A percentile compares a stretch with the other conserved stretches of the same genome.
Evolutionary conservation across 1,140 invertebrate species (phyloP).

Genomic region (Papilio polyxenes): DNA sequence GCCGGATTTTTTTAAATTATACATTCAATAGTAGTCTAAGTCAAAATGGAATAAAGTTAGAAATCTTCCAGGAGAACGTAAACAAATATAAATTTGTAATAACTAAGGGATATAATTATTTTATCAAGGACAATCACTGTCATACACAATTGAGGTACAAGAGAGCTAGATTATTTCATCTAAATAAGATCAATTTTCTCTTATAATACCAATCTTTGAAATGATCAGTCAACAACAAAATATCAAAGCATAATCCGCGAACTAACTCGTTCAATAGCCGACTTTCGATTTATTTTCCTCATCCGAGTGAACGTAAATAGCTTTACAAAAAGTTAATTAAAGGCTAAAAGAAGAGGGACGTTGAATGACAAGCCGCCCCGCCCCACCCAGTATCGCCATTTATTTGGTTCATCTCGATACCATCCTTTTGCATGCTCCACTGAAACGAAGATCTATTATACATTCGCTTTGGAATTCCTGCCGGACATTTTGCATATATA

Average conservation of each 20-base stretch:
- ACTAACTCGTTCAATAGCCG: constrained; percentile 16
- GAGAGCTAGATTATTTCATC: neutral
- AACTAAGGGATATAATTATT: no score
- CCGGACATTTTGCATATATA: neutral
- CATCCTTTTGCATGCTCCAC: constrained; percentile 67
- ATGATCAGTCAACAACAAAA: constrained; percentile 1
- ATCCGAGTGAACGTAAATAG: constrained; percentile 46
- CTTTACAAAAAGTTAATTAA: constrained; percentile 63
- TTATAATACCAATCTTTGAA: neutral
- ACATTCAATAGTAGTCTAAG: no score
- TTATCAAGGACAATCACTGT: no score
- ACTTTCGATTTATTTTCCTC: constrained; percentile 35
- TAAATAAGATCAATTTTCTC: neutral
- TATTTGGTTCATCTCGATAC: constrained; percentile 59
- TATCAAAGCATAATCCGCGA: constrained; percentile 21
- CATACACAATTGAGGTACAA: no score
- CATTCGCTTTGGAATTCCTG: constrained; percentile 24
- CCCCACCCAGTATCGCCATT: constrained; percentile 68
- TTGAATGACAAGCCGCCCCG: constrained; percentile 66
- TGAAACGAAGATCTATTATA: constrained; percentile 41
- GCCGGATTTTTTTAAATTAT: no score
- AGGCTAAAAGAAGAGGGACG: constrained; percentile 61
- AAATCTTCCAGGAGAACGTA: no score
- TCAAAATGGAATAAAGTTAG: no score
- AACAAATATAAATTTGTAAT: no score